Evolutionary conservation across 2,888 invertebrate species (phyloP).

Genomic region (Tribolium freemani): DNA sequence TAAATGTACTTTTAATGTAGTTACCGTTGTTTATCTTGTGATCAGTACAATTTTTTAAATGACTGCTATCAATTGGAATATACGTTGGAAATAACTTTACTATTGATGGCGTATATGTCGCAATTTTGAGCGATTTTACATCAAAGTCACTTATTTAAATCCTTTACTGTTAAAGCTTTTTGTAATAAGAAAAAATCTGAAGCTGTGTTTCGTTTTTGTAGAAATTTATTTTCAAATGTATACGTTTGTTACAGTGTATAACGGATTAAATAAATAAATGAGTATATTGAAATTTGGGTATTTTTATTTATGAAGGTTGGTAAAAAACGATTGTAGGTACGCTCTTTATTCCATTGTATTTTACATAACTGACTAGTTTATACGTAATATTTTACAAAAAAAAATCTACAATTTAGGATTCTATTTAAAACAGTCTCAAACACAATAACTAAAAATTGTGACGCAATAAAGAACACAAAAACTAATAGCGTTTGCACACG

Average conservation of each 20-base stretch:
- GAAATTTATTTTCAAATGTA: conserved; percentile 21
- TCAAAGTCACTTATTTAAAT: too few species aligned
- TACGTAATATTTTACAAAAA: too few species aligned
- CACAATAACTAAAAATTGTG: too few species aligned
- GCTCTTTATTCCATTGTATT: neutral
- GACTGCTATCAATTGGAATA: too few species aligned
- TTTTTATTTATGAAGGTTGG: neutral
- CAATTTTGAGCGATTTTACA: too few species aligned
- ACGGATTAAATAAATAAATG: conserved; percentile 21
- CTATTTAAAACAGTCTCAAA: too few species aligned
- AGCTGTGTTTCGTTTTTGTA: neutral
- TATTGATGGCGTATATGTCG: too few species aligned
- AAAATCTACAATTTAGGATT: too few species aligned
- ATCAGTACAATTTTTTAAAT: conserved; percentile 3
- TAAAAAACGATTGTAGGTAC: too few species aligned
- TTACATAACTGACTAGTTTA: conserved; percentile 16
- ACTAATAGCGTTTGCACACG: too few species aligned
- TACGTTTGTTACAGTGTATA: conserved; percentile 31
- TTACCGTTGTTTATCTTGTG: conserved; percentile 41
- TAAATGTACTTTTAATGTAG: conserved; percentile 37
- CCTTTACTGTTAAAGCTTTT: conserved; percentile 6
- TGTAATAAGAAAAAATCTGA: neutral
- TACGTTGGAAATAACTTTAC: neutral
- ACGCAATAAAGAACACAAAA: too few species aligned
- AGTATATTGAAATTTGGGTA: neutral